Conservation (phyloP, 2,797 vertebrate genomes). For the Gallinago solitaria region DNA sequence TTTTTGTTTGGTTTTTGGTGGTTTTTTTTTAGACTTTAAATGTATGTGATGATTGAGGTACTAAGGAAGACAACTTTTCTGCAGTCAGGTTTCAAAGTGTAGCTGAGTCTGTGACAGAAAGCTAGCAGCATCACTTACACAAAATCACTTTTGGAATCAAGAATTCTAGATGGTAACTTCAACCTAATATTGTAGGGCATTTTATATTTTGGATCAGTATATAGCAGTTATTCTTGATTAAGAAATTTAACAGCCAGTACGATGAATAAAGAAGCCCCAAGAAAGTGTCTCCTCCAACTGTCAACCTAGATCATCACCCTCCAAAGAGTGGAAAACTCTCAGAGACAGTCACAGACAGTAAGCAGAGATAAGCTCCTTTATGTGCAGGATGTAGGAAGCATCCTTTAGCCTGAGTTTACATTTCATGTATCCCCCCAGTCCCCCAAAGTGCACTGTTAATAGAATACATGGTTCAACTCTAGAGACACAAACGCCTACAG, state of each 20-base stretch:
- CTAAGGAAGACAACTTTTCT: not conserved
- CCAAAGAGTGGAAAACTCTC: not conserved
- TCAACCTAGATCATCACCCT: not conserved
- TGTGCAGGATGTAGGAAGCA: not conserved
- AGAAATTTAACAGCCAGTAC: not conserved
- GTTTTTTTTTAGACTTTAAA: not conserved
- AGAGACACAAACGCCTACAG: not conserved
- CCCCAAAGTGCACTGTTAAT: not conserved
- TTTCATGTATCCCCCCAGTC: not conserved
- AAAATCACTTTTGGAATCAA: not conserved
- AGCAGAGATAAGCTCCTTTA: not conserved
- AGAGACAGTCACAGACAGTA: not conserved
- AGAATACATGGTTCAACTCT: not conserved
- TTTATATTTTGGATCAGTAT: not conserved
- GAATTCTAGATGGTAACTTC: not conserved
- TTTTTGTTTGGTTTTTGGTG: not conserved
- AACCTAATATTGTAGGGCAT: not conserved
- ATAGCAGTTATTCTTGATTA: not conserved
- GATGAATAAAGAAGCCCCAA: not conserved
- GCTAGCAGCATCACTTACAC: not conserved
- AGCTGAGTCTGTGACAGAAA: not conserved
- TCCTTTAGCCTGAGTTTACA: not conserved
- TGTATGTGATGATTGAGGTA: accelerated
- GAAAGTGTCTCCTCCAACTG: not conserved
- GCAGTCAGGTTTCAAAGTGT: not conserved